A percentile compares a stretch with the other conserved stretches of the same genome.
Evolutionary conservation across 2,888 invertebrate genomes (phyloP).

Genomic region (Asteroscopus sphinx): DNA sequence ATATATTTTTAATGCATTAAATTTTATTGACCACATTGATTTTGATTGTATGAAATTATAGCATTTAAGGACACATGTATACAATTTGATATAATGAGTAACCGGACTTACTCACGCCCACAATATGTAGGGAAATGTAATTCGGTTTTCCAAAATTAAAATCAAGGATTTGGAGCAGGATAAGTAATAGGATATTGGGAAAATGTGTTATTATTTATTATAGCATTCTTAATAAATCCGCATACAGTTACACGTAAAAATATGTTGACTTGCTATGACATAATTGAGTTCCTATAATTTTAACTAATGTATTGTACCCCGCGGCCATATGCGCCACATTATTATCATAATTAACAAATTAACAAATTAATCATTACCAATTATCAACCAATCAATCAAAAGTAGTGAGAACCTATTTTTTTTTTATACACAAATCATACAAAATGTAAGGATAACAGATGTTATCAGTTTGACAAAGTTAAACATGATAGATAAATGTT

Average conservation of each 20-base stretch:
- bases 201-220: constrained; percentile 4
- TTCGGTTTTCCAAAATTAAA: constrained; percentile 33
- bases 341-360: background rate
- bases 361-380: background rate
- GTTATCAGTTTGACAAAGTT: too few species aligned
- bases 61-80: constrained; percentile 27
- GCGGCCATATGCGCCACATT: constrained; percentile 20
- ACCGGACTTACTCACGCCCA: constrained; percentile 35
- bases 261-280: constrained; percentile 12
- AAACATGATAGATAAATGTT: too few species aligned
- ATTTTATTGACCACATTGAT: constrained; percentile 42
- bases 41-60: constrained; percentile 54
- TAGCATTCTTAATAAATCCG: background rate
- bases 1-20: constrained; percentile 35
- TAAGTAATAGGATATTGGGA: constrained; percentile 40
- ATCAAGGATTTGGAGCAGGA: constrained; percentile 49
- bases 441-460: too few species aligned
- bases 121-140: constrained; percentile 21
- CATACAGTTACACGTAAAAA: background rate
- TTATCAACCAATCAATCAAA: too few species aligned
- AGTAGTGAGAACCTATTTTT: too few species aligned
- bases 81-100: constrained; percentile 40
- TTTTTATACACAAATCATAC: too few species aligned
- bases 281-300: constrained; percentile 22
- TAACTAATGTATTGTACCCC: constrained; percentile 8